A percentile compares a stretch with the other conserved stretches of the same genome.
These are phyloP conservation scores for Dynastes hyllus DNA, from an alignment of 2,888 invertebrate species.

Conservation along the genomic window DNA sequence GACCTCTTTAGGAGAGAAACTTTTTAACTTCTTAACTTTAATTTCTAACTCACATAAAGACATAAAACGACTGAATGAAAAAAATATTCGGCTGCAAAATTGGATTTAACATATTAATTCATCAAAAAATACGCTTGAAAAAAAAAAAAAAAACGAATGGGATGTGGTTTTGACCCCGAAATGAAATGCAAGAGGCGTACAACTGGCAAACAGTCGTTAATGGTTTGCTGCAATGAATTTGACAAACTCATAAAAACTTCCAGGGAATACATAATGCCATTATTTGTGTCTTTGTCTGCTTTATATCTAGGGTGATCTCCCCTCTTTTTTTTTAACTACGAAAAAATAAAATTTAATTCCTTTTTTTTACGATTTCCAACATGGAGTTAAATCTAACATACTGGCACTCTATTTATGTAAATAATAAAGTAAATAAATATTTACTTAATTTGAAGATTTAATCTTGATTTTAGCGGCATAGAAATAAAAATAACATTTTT, in stretches of 20 bases:
- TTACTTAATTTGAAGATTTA: too few relatives aligned
- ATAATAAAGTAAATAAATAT: too few relatives aligned
- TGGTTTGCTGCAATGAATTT: constrained; percentile 37
- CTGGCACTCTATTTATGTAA: too few relatives aligned
- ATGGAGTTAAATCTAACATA: constrained; percentile 15
- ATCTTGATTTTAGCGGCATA: too few relatives aligned
- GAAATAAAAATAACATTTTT: too few relatives aligned
- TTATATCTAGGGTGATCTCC: not conserved
- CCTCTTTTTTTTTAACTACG: not conserved
- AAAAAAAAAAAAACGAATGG: too few relatives aligned
- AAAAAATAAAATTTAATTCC: constrained; percentile 38
- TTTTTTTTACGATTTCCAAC: constrained; percentile 16
- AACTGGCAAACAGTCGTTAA: constrained; percentile 39
- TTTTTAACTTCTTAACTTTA: constrained; percentile 1
- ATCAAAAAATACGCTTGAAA: too few relatives aligned
- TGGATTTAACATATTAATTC: not conserved
- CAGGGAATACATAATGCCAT: constrained; percentile 41
- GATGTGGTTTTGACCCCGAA: not conserved
- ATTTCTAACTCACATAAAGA: not conserved
- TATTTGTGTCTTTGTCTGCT: constrained; percentile 3
- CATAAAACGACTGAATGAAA: constrained; percentile 2
- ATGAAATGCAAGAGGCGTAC: constrained; percentile 16
- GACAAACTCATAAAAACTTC: constrained; percentile 45
- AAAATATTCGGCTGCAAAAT: constrained; percentile 23
- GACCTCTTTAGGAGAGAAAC: not conserved